Percentiles rank a stretch among this genome's conserved stretches.
phyloP scores from a whole-genome alignment of 1,140 invertebrate genomes.

The Drosophila suzukii region DNA sequence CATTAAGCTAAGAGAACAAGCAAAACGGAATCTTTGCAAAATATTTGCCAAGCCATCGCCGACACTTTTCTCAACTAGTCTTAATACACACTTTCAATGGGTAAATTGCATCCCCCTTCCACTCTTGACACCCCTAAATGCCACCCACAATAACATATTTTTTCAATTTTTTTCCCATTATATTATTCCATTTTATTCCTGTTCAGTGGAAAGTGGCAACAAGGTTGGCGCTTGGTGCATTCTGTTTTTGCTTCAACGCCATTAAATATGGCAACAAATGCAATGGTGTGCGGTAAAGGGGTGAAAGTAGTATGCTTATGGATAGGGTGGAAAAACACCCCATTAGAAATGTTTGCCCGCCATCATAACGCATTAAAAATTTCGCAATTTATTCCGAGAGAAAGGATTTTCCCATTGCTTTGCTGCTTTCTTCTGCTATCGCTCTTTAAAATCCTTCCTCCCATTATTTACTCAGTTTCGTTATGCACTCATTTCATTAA shows the following conservation, averaged over 20 bases:
- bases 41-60: constrained; percentile 30
- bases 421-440: background rate
- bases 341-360: constrained; percentile 45
- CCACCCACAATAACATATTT: constrained; percentile 40
- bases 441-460: background rate
- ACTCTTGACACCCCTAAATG: constrained; percentile 43
- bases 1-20: background rate
- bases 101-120: background rate
- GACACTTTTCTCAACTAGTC: constrained; percentile 17
- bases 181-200: constrained; percentile 39
- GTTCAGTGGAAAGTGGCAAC: constrained; percentile 33
- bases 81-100: constrained; percentile 19
- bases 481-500: constrained; percentile 65
- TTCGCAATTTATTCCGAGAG: constrained; percentile 15
- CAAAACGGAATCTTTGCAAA: constrained; percentile 8
- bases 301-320: constrained; percentile 4
- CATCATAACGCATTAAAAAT: constrained; percentile 43
- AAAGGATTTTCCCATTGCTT: background rate
- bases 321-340: constrained; percentile 3
- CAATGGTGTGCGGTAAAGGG: background rate
- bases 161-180: constrained; percentile 26
- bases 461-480: constrained; percentile 40
- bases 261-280: constrained; percentile 55
- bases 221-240: constrained; percentile 46
- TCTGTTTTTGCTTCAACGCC: constrained; percentile 48